Evolutionary conservation across 1,140 invertebrate genomes (phyloP).

Genomic region (Copidosoma floridanum): DNA sequence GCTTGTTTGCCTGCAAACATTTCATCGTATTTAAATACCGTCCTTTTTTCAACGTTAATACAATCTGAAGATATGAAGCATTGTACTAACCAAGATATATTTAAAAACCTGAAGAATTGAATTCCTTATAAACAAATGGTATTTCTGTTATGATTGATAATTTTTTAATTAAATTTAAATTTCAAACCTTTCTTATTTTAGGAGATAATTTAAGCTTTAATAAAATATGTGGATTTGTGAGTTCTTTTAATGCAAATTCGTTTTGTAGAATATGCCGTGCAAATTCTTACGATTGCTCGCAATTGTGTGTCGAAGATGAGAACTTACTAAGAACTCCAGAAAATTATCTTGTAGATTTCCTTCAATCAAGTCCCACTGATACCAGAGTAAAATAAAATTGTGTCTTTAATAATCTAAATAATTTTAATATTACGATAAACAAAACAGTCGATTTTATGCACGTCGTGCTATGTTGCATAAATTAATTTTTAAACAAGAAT

Average conservation of each 20-base stretch:
- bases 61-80: conserved; percentile 12
- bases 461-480: conserved; percentile 4
- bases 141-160: conserved; percentile 23
- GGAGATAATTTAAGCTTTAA: conserved; percentile 30
- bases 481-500: not conserved
- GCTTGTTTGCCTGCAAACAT: conserved; percentile 16
- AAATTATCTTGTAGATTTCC: conserved; percentile 22
- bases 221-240: conserved; percentile 23
- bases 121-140: conserved; percentile 10
- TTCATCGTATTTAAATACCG: conserved; percentile 7
- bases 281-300: conserved; percentile 14
- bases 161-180: conserved; percentile 15
- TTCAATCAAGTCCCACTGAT: conserved; percentile 1
- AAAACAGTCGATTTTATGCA: conserved; percentile 33
- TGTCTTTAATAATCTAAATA: conserved; percentile 38
- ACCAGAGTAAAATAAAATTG: conserved; percentile 44
- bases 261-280: conserved; percentile 29
- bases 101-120: conserved; percentile 24
- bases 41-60: conserved; percentile 19
- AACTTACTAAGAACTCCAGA: conserved; percentile 20
- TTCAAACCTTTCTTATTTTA: conserved; percentile 26
- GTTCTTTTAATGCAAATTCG: conserved; percentile 24
- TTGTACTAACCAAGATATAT: conserved; percentile 9
- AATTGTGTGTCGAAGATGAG: conserved; percentile 11
- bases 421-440: conserved; percentile 49